Percentiles rank a stretch among this genome's conserved stretches.
These are phyloP conservation scores for Drosophila saltans DNA, from an alignment of 1,140 invertebrate species.

Conservation along the genomic window DNA sequence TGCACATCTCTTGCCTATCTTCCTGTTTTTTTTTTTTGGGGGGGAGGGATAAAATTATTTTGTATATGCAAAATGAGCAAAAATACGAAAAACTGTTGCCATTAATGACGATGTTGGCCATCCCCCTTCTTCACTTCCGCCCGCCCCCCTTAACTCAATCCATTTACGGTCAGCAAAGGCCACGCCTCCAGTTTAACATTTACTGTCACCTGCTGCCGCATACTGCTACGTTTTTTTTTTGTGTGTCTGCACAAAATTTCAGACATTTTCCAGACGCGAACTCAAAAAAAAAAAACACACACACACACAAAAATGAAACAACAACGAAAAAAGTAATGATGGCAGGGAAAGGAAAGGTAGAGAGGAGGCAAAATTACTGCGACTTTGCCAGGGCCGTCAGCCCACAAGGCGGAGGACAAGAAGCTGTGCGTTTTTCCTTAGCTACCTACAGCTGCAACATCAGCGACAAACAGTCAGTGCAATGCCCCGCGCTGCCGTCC, in stretches of 20 bases:
- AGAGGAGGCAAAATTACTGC: constrained; percentile 39
- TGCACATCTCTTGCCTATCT: constrained; percentile 21
- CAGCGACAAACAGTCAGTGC: constrained; percentile 49
- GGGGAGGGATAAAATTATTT: constrained; percentile 49
- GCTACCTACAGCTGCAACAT: constrained; percentile 6
- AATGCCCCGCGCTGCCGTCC: constrained; percentile 61
- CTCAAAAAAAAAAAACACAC: constrained; percentile 49
- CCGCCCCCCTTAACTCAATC: constrained; percentile 22
- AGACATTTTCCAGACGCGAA: constrained; percentile 79
- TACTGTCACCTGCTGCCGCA: constrained; percentile 54
- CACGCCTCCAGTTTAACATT: constrained; percentile 58
- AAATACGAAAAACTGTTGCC: constrained; percentile 59
- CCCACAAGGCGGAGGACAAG: constrained; percentile 62
- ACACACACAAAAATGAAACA: constrained; percentile 26
- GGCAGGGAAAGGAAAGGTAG: neutral
- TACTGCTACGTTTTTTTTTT: constrained; percentile 35
- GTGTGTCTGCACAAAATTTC: constrained; percentile 76
- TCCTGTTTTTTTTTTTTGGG: constrained; percentile 33
- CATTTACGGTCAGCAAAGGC: constrained; percentile 60
- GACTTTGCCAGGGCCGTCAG: constrained; percentile 68
- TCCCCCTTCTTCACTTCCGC: neutral
- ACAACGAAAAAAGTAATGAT: neutral
- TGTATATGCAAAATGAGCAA: constrained; percentile 51
- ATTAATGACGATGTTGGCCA: constrained; percentile 54
- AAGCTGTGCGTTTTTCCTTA: constrained; percentile 69